These are phyloP conservation scores for Luffia ferchaultella DNA, from an alignment of 2,888 invertebrate genomes.

Conservation along the genomic window DNA sequence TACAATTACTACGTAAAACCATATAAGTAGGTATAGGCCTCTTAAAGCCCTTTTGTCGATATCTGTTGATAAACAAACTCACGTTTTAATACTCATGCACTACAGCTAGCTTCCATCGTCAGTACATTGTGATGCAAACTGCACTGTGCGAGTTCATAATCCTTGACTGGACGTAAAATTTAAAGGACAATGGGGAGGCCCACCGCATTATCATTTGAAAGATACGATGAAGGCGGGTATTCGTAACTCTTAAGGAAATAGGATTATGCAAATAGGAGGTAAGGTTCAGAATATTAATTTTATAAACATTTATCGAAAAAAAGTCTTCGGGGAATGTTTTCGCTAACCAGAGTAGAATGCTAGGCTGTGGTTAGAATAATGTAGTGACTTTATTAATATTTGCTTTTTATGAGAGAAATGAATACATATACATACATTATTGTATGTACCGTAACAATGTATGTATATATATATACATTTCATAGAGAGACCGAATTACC, in stretches of 20 bases:
- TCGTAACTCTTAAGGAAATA: neutral
- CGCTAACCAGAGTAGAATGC: neutral
- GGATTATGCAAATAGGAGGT: neutral
- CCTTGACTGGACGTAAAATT: neutral
- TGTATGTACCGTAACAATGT: too few relatives aligned
- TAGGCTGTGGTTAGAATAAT: neutral
- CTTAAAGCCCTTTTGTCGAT: too few relatives aligned
- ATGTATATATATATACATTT: too few relatives aligned
- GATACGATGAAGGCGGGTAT: neutral
- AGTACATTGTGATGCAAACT: neutral
- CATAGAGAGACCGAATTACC: too few relatives aligned
- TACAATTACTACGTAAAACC: too few relatives aligned
- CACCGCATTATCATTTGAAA: neutral
- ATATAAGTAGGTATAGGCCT: too few relatives aligned
- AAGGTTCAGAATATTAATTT: neutral
- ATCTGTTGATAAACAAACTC: too few relatives aligned
- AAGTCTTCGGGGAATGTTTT: neutral
- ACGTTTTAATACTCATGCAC: neutral
- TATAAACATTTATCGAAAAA: neutral
- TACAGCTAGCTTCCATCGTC: neutral
- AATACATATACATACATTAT: too few relatives aligned
- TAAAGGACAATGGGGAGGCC: neutral
- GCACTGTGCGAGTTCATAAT: neutral
- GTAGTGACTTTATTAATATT: too few relatives aligned
- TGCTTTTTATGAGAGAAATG: too few relatives aligned